phyloP scores from a whole-genome alignment of 2,113 vertebrate genomes.

The Odobenus rosmarus region DNA sequence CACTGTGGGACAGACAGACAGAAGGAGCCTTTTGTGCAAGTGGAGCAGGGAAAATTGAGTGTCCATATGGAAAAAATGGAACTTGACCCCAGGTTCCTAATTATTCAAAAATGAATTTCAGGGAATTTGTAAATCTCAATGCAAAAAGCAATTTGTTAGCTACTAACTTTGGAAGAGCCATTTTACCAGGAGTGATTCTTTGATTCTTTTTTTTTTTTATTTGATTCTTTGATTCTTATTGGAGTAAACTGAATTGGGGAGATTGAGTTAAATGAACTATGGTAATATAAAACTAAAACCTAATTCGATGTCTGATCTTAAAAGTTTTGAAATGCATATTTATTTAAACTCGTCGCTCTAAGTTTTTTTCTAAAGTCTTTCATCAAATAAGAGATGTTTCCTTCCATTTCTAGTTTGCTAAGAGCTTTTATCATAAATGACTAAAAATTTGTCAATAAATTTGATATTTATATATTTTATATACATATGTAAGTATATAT shows the following conservation, averaged over 20 bases:
- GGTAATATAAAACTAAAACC: constrained; percentile 69
- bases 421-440: constrained; percentile 12
- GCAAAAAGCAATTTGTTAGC: constrained; percentile 43
- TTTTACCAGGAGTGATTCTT: constrained; percentile 59
- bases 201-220: too few relatives aligned
- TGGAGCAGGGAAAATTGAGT: background rate
- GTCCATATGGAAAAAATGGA: background rate
- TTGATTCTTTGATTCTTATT: constrained; percentile 67
- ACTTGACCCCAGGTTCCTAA: background rate
- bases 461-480: background rate
- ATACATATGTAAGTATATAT: background rate
- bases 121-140: constrained; percentile 1
- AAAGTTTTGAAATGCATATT: constrained; percentile 61
- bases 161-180: constrained; percentile 53
- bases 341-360: constrained; percentile 47
- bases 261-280: constrained; percentile 74
- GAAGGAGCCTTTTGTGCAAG: background rate
- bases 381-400: constrained; percentile 33
- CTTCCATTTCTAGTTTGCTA: constrained; percentile 53
- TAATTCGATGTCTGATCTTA: constrained; percentile 62
- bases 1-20: background rate
- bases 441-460: background rate
- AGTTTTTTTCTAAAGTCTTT: constrained; percentile 51
- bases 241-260: constrained; percentile 63
- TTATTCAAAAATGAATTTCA: constrained; percentile 49